Base-by-base conservation (phyloP, 2,113 vertebrate genomes). In the Antechinus stuartii region DNA sequence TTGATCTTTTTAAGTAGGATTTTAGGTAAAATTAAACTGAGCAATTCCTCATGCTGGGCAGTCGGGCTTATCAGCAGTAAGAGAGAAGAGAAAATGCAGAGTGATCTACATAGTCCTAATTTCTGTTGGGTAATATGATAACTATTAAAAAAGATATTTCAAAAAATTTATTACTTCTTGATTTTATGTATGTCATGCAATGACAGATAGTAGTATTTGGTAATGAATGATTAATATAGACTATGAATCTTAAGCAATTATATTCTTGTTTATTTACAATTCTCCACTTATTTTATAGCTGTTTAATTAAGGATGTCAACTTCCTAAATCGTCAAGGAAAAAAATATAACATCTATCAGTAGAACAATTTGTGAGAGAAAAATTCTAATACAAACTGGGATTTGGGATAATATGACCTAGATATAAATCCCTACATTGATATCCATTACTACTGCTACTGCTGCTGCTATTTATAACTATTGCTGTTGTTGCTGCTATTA, bases 21-120 rank as follows among this genome's bases (percentile, higher is more conserved):
- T 94, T 97, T 94, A 96, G 90, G 46, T 52, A 96, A 97, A 98
- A 94, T 96, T 93, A 95, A 98, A 35, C n/a, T 90, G 24, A 93
- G 8, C 84, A 47, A 91, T 1, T 90, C 95, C 90, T 96, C 47
- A 56, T 9, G 92, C 91, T 93, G 54, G 55, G 52, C 2, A 94
- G 57, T 90, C 56, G 1, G 92, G 76, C 42, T 2, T 94, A 90
- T 11, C 53, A 93, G 90, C 54, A 91, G 14, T 22, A 94, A 95
- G 91, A 2, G 93, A 89, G 93, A 94, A 2, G 91, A 95, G 92
- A 95, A 97, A 96, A 95, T 89, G 50, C 26, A 14, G 19, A 96
- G n/a, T 11, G 46, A 46, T 94, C 95, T 90, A 42, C 14, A 92
- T 35, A 95, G 8, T 25, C 90, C 52, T 30, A 22, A 84, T 54